Percentiles rank a stretch among this genome's conserved stretches.
These are phyloP conservation scores for Parnassius apollo DNA, from an alignment of 2,888 invertebrate genomes.

Conservation along the genomic window DNA sequence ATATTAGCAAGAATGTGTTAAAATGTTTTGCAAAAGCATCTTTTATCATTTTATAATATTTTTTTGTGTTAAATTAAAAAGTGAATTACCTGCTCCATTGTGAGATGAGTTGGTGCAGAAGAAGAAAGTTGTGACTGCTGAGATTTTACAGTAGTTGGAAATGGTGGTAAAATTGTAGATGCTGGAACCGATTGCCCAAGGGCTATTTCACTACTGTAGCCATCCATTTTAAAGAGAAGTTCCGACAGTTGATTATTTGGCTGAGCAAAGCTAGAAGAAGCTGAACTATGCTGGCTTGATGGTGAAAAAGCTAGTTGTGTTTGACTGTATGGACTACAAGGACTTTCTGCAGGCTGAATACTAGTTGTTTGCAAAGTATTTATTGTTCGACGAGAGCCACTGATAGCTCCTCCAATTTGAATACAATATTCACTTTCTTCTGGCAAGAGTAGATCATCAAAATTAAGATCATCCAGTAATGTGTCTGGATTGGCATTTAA, in stretches of 20 bases:
- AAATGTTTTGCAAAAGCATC: too few relatives aligned
- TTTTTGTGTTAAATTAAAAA: background rate
- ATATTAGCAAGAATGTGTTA: too few relatives aligned
- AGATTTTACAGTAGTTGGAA: slow-evolving; percentile 61
- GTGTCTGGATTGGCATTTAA: slow-evolving; percentile 92
- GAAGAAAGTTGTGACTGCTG: slow-evolving; percentile 87
- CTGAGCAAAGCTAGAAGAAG: slow-evolving; percentile 71
- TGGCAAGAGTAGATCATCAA: slow-evolving; percentile 90
- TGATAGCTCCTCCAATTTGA: slow-evolving; percentile 75
- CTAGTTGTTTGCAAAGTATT: slow-evolving; percentile 48
- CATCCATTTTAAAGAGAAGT: slow-evolving; percentile 85
- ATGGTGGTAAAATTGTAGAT: slow-evolving; percentile 75
- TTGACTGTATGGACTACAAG: slow-evolving; percentile 76
- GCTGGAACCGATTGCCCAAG: slow-evolving; percentile 84
- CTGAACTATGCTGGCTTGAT: slow-evolving; percentile 84
- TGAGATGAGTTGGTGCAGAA: slow-evolving; percentile 92
- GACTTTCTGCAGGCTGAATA: slow-evolving; percentile 59
- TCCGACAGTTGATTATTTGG: slow-evolving; percentile 80
- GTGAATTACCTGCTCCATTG: slow-evolving; percentile 83
- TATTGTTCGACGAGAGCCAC: slow-evolving; percentile 53
- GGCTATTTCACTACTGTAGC: slow-evolving; percentile 75
- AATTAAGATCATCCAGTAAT: slow-evolving; percentile 90
- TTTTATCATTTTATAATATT: too few relatives aligned
- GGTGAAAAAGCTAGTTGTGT: slow-evolving; percentile 83
- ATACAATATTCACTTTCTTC: slow-evolving; percentile 83